phyloP scores from a whole-genome alignment of 2,888 invertebrate genomes.

The Aethes cnicana region DNA sequence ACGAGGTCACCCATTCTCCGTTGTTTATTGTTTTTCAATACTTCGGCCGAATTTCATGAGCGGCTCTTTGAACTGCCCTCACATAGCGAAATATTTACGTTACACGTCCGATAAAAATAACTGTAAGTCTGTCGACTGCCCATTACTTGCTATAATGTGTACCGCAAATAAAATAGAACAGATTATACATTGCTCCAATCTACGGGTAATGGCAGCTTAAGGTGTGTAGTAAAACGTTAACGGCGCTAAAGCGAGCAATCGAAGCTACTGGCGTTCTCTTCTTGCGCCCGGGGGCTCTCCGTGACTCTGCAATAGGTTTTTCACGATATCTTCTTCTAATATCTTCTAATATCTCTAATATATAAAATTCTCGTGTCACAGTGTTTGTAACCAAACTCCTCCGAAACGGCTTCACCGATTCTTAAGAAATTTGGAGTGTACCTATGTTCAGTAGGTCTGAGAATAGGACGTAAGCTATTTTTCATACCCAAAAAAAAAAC shows the following conservation, averaged over 20 bases:
- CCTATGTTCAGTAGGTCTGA: no score
- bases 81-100: slow-evolving; percentile 66
- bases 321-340: no score
- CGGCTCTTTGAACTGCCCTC: slow-evolving; percentile 67
- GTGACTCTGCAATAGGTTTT: neutral
- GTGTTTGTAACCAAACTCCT: no score
- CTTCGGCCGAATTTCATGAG: slow-evolving; percentile 56
- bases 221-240: slow-evolving; percentile 10
- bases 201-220: slow-evolving; percentile 29
- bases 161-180: slow-evolving; percentile 63
- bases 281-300: neutral
- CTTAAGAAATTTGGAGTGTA: no score
- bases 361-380: no score
- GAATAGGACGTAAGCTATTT: no score
- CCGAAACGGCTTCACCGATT: no score
- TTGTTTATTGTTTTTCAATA: slow-evolving; percentile 66
- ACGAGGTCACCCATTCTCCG: slow-evolving; percentile 52
- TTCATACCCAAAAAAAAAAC: no score
- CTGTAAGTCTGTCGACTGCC: slow-evolving; percentile 67
- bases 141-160: slow-evolving; percentile 64
- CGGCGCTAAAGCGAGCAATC: slow-evolving; percentile 6
- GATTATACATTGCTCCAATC: slow-evolving; percentile 47
- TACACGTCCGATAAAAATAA: slow-evolving; percentile 62
- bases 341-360: no score
- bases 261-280: neutral